These are phyloP conservation scores for Pachymerium ferrugineum DNA, from an alignment of 2,888 invertebrate genomes.

Conservation along the genomic window DNA sequence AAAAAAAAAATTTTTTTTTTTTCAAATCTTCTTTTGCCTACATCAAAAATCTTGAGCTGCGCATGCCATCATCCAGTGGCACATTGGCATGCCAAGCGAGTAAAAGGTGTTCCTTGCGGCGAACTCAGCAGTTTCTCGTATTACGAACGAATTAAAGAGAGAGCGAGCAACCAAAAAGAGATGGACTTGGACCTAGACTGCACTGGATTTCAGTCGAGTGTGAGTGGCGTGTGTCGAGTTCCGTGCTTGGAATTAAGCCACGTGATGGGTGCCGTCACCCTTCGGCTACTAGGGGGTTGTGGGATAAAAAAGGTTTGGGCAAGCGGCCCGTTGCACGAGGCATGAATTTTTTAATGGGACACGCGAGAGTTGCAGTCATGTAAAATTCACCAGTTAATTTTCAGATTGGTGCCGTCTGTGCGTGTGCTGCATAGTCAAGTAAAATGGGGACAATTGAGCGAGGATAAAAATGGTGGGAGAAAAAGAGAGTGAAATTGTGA, in stretches of 20 bases:
- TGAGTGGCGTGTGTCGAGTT: constrained; percentile 11
- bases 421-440: neutral
- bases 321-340: constrained; percentile 12
- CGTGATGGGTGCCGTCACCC: neutral
- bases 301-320: neutral
- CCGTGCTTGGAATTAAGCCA: constrained; percentile 10
- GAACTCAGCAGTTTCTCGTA: constrained; percentile 27
- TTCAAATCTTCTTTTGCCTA: constrained; percentile 5
- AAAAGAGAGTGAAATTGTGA: neutral
- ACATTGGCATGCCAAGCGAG: constrained; percentile 27
- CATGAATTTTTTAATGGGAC: constrained; percentile 31
- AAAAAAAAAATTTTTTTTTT: neutral
- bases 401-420: constrained; percentile 28
- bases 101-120: constrained; percentile 25
- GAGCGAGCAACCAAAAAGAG: constrained; percentile 20
- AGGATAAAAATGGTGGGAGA: constrained; percentile 15
- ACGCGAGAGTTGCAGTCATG: constrained; percentile 29
- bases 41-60: constrained; percentile 13
- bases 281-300: neutral
- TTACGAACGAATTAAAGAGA: constrained; percentile 27
- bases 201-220: neutral
- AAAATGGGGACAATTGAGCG: constrained; percentile 19
- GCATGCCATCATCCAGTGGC: constrained; percentile 27
- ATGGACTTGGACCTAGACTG: constrained; percentile 3
- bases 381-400: constrained; percentile 32